Evolutionary conservation across 2,113 vertebrate genomes (phyloP).

Genomic region (Hypocryptadius cinnamomeus): DNA sequence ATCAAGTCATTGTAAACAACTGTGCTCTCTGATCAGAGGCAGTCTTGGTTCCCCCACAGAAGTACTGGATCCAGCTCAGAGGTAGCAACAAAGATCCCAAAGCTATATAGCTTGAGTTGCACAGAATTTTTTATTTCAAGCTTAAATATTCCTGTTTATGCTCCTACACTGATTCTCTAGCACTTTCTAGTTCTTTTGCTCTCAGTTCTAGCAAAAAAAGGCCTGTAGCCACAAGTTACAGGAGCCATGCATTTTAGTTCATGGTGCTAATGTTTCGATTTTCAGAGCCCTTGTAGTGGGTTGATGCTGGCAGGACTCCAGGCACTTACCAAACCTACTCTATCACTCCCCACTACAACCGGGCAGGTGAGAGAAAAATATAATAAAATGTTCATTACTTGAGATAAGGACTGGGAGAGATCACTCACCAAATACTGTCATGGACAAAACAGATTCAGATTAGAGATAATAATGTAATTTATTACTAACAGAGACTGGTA

Average conservation of each 20-base stretch:
- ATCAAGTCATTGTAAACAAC: background rate
- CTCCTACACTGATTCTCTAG: background rate
- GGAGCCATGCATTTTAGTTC: background rate
- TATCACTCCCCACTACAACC: background rate
- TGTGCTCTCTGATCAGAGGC: background rate
- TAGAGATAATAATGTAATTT: background rate
- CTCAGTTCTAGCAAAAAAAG: background rate
- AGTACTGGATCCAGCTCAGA: background rate
- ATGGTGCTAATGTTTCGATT: background rate
- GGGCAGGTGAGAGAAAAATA: background rate
- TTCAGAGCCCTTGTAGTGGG: background rate
- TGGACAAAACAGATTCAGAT: background rate
- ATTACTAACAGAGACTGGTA: rapidly evolving
- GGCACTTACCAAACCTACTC: background rate
- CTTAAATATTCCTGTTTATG: background rate
- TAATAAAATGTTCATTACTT: background rate
- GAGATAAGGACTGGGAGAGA: background rate
- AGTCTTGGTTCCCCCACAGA: background rate
- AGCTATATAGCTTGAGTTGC: background rate
- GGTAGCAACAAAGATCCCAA: background rate
- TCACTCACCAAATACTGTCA: background rate
- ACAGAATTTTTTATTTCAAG: background rate
- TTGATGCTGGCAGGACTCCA: background rate
- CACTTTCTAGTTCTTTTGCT: background rate
- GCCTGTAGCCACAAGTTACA: background rate